phyloP scores from a whole-genome alignment of 2,888 invertebrate genomes.

The Drosophila hamatofila region DNA sequence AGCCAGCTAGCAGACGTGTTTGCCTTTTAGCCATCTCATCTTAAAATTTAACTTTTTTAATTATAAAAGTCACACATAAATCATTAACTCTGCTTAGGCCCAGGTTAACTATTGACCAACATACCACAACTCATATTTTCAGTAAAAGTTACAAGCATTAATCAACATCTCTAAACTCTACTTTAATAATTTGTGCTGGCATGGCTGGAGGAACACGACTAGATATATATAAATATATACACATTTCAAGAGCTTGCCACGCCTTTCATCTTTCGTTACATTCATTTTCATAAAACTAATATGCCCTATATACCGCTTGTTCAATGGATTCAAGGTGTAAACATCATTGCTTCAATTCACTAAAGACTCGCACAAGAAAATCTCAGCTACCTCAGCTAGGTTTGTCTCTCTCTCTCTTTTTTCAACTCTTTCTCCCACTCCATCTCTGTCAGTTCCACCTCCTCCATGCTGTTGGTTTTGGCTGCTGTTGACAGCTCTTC shows the following conservation, averaged over 20 bases:
- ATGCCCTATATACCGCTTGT: too few relatives aligned
- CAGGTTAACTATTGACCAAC: background rate
- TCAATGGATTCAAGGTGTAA: too few relatives aligned
- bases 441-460: background rate
- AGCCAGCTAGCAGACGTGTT: background rate
- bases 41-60: background rate
- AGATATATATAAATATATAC: too few relatives aligned
- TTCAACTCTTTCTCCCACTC: background rate
- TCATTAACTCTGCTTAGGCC: background rate
- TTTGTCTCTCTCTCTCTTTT: background rate
- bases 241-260: too few relatives aligned
- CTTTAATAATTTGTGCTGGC: too few relatives aligned
- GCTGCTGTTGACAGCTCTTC: conserved; percentile 18
- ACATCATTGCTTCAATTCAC: too few relatives aligned
- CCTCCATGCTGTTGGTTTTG: background rate
- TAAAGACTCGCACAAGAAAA: conserved; percentile 1
- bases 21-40: background rate
- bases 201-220: too few relatives aligned
- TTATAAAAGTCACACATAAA: background rate
- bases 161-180: too few relatives aligned
- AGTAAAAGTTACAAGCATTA: background rate
- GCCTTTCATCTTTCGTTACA: too few relatives aligned
- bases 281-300: too few relatives aligned
- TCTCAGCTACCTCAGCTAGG: conserved; percentile 1
- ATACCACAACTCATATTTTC: background rate